Evolutionary conservation across 2,888 invertebrate species (phyloP).

Genomic region (Smittia sp.): DNA sequence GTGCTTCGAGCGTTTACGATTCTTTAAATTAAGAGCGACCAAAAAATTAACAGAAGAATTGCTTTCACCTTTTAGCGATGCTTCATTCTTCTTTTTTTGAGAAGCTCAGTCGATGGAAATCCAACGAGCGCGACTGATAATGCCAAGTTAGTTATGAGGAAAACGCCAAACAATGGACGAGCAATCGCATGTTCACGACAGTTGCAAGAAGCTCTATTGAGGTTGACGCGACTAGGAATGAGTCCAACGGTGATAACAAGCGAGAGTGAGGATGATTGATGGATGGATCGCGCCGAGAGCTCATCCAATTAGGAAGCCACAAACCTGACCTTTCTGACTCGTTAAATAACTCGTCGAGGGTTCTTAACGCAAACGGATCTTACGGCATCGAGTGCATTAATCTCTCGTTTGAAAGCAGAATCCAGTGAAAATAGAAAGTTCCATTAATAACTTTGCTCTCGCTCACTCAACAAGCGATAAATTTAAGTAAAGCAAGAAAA

Average conservation of each 20-base stretch:
- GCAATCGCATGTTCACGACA: neutral
- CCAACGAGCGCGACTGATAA: too few relatives aligned
- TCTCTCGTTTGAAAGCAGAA: constrained; percentile 26
- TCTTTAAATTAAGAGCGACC: too few relatives aligned
- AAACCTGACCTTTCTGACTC: neutral
- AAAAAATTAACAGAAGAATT: too few relatives aligned
- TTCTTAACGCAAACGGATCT: constrained; percentile 11
- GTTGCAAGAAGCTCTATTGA: neutral
- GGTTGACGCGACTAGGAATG: constrained; percentile 1
- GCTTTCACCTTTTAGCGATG: too few relatives aligned
- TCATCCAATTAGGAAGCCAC: constrained; percentile 9
- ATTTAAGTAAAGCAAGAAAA: constrained; percentile 19
- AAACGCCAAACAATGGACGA: neutral
- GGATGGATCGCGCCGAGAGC: neutral
- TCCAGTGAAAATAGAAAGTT: constrained; percentile 40
- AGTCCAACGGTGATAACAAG: neutral
- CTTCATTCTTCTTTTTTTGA: too few relatives aligned
- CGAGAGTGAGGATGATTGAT: constrained; percentile 3
- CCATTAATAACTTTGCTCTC: constrained; percentile 28
- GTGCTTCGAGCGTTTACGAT: too few relatives aligned
- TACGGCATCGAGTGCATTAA: constrained; percentile 25
- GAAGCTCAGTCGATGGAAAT: too few relatives aligned
- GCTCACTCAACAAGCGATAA: constrained; percentile 23
- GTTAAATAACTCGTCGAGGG: neutral
- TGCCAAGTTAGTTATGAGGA: too few relatives aligned